These are phyloP conservation scores for Serrognathus titanus DNA, from an alignment of 2,888 invertebrate genomes.

Conservation along the genomic window DNA sequence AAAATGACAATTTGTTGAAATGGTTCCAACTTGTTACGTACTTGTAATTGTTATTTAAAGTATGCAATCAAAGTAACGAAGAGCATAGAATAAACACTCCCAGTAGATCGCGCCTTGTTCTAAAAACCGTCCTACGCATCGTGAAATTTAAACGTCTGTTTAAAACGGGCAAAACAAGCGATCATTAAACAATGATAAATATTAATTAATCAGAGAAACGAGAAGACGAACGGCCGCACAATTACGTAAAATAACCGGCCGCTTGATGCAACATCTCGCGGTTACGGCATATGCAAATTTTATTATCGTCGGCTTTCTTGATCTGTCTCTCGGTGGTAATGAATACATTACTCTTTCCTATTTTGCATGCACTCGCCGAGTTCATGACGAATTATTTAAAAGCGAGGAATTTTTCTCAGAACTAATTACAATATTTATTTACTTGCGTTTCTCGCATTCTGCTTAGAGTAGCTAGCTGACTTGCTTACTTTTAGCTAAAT, in stretches of 20 bases:
- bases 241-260: conserved; percentile 8
- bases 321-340: conserved; percentile 21
- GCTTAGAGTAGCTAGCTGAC: conserved; percentile 4
- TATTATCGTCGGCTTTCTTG: conserved; percentile 25
- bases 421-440: conserved; percentile 12
- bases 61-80: too few relatives aligned
- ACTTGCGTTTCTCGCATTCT: conserved; percentile 7
- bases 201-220: conserved; percentile 7
- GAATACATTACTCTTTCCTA: conserved; percentile 22
- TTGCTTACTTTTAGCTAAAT: conserved; percentile 3
- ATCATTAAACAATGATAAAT: conserved; percentile 6
- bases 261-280: conserved; percentile 11
- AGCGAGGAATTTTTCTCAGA: conserved; percentile 14
- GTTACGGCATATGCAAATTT: conserved; percentile 24
- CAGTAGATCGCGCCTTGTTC: too few relatives aligned
- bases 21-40: too few relatives aligned
- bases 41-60: too few relatives aligned
- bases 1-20: too few relatives aligned
- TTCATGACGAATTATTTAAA: conserved; percentile 19
- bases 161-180: conserved; percentile 2
- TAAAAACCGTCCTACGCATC: too few relatives aligned
- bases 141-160: neutral
- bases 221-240: conserved; percentile 1
- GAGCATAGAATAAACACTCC: too few relatives aligned
- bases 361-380: conserved; percentile 23